Base-by-base conservation (phyloP, 2,797 vertebrate species). In the Phataginus tricuspis region DNA sequence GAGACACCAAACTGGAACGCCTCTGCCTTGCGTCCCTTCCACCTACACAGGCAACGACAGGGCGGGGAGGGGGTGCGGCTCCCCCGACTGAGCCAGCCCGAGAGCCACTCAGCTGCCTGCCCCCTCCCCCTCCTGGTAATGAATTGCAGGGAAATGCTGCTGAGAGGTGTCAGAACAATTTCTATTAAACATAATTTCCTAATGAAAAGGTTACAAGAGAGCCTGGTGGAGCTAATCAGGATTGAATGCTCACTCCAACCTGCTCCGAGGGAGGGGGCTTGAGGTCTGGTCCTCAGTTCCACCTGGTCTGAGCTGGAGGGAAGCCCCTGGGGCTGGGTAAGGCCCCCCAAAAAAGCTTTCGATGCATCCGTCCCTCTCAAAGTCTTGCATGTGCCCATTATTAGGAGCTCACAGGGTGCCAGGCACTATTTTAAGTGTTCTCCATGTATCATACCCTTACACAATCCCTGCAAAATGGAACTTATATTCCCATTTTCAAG, bases 181-280 rank as follows among this genome's bases (percentile, higher is more conserved):
- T 97, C 98, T 98, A 98, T 98, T 98, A 98, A 98, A 98, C 97
- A 96, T 98, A 98, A 98, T 98, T 99, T 98, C 97, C 98, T 98
- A 98, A 98, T 98, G 98, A 98, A 98, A 98, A 98, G 98, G 98
- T 99, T 98, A 98, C 96, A 75, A 98, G 98, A n/a, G 69, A 98
- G 93, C 95, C 94, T 92, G 69, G 98, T 97, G 95, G 95, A 98
- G 97, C 97, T 98, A 97, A 98, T 98, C 97, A 98, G 97, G 98
- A 98, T 96, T 98, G 97, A 98, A 96, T 96, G 96, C 96, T 97
- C 96, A 78, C 91, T 96, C 75, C 39, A 53, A 45, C 31, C 53
- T 5, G 0, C 84, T 89, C 88, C 7, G 64, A 94, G 75, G 96
- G 88, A 84, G 92, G 90, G 90, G 78, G 27, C 55, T 59, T 0